Evolutionary conservation across 2,888 invertebrate species (phyloP), one percentile per base, ranked within the genome.

Genomic region (Hirtodrosophila confusa): DNA sequence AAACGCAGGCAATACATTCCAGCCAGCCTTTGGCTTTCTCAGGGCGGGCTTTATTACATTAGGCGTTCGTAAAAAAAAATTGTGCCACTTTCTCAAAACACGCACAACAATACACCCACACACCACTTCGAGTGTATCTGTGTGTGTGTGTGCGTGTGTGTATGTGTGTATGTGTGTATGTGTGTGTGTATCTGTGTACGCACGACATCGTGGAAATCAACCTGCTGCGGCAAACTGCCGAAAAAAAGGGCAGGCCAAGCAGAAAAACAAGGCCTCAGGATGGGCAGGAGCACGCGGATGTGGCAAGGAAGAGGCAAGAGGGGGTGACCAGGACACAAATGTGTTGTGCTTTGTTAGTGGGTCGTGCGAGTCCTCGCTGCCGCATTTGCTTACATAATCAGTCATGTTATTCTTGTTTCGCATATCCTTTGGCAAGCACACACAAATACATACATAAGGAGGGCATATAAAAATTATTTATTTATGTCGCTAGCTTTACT

Each of bases 41-140:
- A 51, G 74, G 84, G 84, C 84, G 84, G 83, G 86, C 86, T 85
- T 85, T 85, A 85, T 87, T 85, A 85, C 88, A 85, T 85, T 85
- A 87, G 78, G 79, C 86, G 76, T 87, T 75, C 83, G 84, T 85
- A 87, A 85, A 84, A 83, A 82, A 87, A 80, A 80, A 87, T 86
- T 85, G 82, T 80, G 86, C 84, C 82, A 86, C 86, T 88, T 78
- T 80, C 77, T 80, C 73, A 83, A 83, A 82, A 70, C 75, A 80
- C 77, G 73, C 72, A 78, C 74, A 76, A 73, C 77, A 75, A 67
- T 62, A 65, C 69, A 47, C 74, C 56, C 50, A 50, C 60, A 29
- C 61, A 66, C 60, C 45, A 27, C 9, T 51, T 27, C 55, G 41
- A 36, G 53, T 64, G 58, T 72, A 61, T 69, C 36, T 67, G 37